phyloP scores from a whole-genome alignment of 2,888 invertebrate genomes.

The Cosmopolites sordidus region DNA sequence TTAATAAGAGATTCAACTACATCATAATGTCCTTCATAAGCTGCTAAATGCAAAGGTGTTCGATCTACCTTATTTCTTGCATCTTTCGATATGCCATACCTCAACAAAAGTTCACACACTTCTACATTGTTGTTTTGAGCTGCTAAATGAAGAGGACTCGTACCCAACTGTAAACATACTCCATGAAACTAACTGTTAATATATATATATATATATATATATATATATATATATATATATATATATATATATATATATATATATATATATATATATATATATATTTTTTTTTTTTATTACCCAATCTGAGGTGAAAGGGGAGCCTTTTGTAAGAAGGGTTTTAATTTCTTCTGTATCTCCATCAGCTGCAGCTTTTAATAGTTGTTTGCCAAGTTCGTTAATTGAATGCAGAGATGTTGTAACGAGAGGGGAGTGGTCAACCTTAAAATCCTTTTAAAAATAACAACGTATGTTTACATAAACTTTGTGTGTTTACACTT shows the following conservation, averaged over 20 bases:
- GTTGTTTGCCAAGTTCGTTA: constrained; percentile 78
- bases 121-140: constrained; percentile 74
- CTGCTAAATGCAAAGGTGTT: constrained; percentile 86
- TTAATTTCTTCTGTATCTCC: constrained; percentile 75
- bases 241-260: not conserved
- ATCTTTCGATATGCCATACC: constrained; percentile 84
- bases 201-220: not conserved
- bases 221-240: not conserved
- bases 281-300: constrained; percentile 46
- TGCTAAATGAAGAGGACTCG: constrained; percentile 84
- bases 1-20: constrained; percentile 67
- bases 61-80: constrained; percentile 88
- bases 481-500: constrained; percentile 34
- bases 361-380: constrained; percentile 73
- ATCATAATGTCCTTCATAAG: constrained; percentile 74
- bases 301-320: constrained; percentile 92
- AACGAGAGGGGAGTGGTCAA: constrained; percentile 34
- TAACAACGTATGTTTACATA: constrained; percentile 2
- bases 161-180: constrained; percentile 65
- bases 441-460: constrained; percentile 24
- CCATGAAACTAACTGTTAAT: constrained; percentile 5
- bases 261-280: not conserved
- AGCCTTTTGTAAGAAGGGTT: constrained; percentile 76
- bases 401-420: constrained; percentile 46
- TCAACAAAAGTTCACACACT: constrained; percentile 75